Evolutionary conservation across 2,113 vertebrate genomes (phyloP).

Genomic region (Erinaceus europaeus): DNA sequence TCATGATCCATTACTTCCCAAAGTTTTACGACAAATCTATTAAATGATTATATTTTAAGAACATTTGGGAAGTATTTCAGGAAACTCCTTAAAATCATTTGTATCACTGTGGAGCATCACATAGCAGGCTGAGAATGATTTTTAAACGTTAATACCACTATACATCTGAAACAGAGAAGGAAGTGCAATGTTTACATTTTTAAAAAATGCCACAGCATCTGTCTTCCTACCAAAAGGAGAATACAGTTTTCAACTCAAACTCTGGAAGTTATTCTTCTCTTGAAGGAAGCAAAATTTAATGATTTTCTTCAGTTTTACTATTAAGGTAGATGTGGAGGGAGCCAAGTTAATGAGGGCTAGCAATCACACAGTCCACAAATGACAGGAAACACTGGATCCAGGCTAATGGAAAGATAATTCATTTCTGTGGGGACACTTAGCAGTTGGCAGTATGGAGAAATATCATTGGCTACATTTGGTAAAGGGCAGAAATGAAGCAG

Average conservation of each 20-base stretch:
- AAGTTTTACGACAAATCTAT: background rate
- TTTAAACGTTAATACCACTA: background rate
- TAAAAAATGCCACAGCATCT: background rate
- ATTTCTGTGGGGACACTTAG: too few species aligned
- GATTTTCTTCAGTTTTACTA: background rate
- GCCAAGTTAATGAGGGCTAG: background rate
- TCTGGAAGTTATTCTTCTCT: background rate
- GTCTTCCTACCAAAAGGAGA: background rate
- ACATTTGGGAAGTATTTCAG: background rate
- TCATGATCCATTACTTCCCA: background rate
- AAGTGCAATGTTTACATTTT: background rate
- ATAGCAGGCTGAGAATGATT: background rate
- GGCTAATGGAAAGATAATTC: background rate
- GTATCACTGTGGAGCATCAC: background rate
- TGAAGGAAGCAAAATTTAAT: background rate
- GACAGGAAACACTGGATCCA: background rate
- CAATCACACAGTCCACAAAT: background rate
- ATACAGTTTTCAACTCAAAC: background rate
- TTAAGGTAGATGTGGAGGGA: background rate
- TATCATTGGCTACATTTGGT: background rate
- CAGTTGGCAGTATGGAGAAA: background rate
- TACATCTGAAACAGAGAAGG: background rate
- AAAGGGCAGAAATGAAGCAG: conserved; percentile 11
- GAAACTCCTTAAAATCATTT: background rate
- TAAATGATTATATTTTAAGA: background rate